Evolutionary conservation across 2,113 vertebrate genomes (phyloP).

Genomic region (Tichodroma muraria): DNA sequence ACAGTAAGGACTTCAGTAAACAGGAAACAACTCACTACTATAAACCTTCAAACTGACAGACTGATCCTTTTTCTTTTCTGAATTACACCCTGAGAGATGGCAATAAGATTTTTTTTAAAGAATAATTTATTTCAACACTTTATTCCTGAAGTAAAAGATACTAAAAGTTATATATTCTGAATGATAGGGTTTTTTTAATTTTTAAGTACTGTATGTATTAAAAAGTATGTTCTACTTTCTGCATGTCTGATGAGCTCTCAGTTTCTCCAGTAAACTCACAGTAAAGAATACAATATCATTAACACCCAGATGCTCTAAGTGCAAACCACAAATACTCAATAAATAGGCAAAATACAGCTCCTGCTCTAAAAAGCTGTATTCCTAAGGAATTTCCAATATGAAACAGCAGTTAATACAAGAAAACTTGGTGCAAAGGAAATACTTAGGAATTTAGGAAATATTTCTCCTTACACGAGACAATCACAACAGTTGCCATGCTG

Average conservation of each 20-base stretch:
- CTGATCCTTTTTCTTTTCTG: background rate
- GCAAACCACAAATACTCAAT: background rate
- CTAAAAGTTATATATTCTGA: background rate
- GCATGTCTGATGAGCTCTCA: background rate
- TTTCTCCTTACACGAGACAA: background rate
- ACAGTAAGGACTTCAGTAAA: background rate
- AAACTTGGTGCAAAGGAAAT: background rate
- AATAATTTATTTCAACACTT: background rate
- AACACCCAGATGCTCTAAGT: background rate
- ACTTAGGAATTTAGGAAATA: background rate
- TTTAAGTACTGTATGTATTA: background rate
- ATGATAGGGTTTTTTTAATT: rapidly evolving
- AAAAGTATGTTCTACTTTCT: background rate
- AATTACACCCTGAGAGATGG: background rate
- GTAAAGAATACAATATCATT: background rate
- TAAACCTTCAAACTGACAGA: background rate
- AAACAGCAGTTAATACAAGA: background rate
- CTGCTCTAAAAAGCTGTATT: background rate
- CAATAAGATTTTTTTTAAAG: background rate
- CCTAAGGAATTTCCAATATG: background rate
- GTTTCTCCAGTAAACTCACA: background rate
- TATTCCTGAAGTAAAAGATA: background rate
- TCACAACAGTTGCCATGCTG: background rate
- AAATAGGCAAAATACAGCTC: background rate
- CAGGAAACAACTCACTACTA: background rate